These are phyloP conservation scores for Diglossa cyanea DNA, from an alignment of 2,797 vertebrate genomes.

Conservation along the genomic window DNA sequence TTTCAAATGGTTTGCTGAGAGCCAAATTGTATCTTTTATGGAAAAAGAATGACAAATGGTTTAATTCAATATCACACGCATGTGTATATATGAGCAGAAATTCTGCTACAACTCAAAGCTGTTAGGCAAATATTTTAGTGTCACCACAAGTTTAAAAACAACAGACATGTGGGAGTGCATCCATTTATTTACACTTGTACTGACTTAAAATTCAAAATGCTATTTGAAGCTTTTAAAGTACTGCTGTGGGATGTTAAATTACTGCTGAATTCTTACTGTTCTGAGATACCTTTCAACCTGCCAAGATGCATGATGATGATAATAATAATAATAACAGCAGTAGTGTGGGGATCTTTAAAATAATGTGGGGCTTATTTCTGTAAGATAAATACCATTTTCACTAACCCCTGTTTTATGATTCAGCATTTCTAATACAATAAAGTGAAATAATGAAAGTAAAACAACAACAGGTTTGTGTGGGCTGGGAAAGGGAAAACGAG, in stretches of 20 bases:
- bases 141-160: constrained; percentile 40
- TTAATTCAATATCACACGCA: constrained; percentile 69
- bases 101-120: constrained; percentile 55
- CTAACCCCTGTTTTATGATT: constrained; percentile 50
- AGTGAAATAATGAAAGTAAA: constrained; percentile 53
- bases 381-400: constrained; percentile 64
- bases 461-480: constrained; percentile 56
- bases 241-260: constrained; percentile 60
- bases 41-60: constrained; percentile 69
- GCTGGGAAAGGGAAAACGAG: constrained; percentile 31
- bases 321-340: constrained; percentile 25
- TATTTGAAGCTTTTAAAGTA: constrained; percentile 35
- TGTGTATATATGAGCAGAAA: constrained; percentile 50
- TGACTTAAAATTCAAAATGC: constrained; percentile 56
- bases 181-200: constrained; percentile 52
- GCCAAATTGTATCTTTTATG: constrained; percentile 68
- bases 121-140: constrained; percentile 59
- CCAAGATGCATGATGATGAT: constrained; percentile 49
- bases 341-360: constrained; percentile 39
- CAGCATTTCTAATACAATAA: constrained; percentile 52
- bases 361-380: neutral
- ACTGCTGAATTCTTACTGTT: constrained; percentile 43
- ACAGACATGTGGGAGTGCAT: constrained; percentile 28
- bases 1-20: constrained; percentile 73
- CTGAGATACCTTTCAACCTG: constrained; percentile 65